Percentiles rank a stretch among this genome's conserved stretches.
Evolutionary conservation across 1,140 invertebrate species (phyloP).

Genomic region (Steinernema feltiae): DNA sequence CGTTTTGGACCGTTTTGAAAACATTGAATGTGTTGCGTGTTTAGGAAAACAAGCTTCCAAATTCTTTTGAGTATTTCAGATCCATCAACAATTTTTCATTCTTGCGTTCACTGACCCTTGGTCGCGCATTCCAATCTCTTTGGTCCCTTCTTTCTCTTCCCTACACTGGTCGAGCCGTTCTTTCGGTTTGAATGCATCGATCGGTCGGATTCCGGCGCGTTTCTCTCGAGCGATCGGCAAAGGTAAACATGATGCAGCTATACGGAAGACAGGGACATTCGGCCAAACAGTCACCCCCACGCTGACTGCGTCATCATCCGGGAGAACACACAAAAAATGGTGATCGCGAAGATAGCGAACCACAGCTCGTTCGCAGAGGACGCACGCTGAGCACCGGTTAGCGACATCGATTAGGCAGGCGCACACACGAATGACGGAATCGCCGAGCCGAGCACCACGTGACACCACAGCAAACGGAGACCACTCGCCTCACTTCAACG

Average conservation of each 20-base stretch:
- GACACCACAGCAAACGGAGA: too few relatives aligned
- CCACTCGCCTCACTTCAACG: too few relatives aligned
- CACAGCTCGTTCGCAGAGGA: not conserved
- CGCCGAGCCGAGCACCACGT: not conserved
- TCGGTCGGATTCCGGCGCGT: not conserved
- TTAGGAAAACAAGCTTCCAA: too few relatives aligned
- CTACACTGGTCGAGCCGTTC: too few relatives aligned
- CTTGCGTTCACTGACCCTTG: not conserved
- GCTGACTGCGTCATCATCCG: constrained; percentile 9
- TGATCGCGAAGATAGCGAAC: not conserved
- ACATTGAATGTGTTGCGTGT: too few relatives aligned
- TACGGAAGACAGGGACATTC: not conserved
- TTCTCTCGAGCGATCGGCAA: not conserved
- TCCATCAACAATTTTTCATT: too few relatives aligned
- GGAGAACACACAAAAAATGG: not conserved
- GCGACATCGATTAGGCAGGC: not conserved
- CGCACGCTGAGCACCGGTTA: not conserved
- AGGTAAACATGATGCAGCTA: constrained; percentile 2
- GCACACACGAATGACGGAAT: not conserved
- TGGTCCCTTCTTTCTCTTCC: not conserved
- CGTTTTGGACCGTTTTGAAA: too few relatives aligned
- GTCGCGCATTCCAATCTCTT: not conserved
- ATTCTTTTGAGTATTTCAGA: too few relatives aligned
- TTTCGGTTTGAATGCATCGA: too few relatives aligned
- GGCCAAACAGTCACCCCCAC: constrained; percentile 9